Percentiles rank a stretch among this genome's conserved stretches.
phyloP scores from a whole-genome alignment of 2,797 vertebrate species.

The Sebastes reedi region DNA sequence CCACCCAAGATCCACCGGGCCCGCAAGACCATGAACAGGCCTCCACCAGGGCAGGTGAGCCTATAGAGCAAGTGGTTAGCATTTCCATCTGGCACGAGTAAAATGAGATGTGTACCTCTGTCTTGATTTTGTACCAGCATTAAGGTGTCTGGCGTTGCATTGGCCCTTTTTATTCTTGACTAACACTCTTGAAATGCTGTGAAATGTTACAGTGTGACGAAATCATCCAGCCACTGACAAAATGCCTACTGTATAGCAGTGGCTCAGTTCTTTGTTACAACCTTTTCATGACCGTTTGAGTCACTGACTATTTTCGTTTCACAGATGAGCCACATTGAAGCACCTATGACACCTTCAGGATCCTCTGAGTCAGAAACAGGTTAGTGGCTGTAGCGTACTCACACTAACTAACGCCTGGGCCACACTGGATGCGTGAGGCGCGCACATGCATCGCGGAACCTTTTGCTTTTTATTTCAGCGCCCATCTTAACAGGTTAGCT shows the following conservation, averaged over 20 bases:
- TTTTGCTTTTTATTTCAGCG: too few species aligned
- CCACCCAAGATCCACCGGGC: slow-evolving; percentile 89
- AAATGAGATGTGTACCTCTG: not conserved
- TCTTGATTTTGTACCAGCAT: not conserved
- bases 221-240: not conserved
- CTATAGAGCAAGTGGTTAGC: not conserved
- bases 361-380: slow-evolving; percentile 66
- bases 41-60: slow-evolving; percentile 84
- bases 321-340: slow-evolving; percentile 66
- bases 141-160: not conserved
- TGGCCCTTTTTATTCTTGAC: not conserved
- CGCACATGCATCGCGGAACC: too few species aligned
- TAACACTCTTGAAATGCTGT: not conserved
- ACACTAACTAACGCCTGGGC: not conserved
- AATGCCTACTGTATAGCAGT: not conserved
- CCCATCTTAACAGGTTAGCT: too few species aligned
- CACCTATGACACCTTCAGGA: slow-evolving; percentile 53
- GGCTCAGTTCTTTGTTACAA: not conserved
- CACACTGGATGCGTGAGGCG: too few species aligned
- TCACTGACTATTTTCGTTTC: not conserved
- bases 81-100: not conserved
- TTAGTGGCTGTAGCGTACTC: slow-evolving; percentile 32
- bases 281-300: not conserved
- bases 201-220: not conserved
- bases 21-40: slow-evolving; percentile 92